These are phyloP conservation scores for Corynorhinus townsendii DNA, from an alignment of 2,113 vertebrate species.

Conservation along the genomic window DNA sequence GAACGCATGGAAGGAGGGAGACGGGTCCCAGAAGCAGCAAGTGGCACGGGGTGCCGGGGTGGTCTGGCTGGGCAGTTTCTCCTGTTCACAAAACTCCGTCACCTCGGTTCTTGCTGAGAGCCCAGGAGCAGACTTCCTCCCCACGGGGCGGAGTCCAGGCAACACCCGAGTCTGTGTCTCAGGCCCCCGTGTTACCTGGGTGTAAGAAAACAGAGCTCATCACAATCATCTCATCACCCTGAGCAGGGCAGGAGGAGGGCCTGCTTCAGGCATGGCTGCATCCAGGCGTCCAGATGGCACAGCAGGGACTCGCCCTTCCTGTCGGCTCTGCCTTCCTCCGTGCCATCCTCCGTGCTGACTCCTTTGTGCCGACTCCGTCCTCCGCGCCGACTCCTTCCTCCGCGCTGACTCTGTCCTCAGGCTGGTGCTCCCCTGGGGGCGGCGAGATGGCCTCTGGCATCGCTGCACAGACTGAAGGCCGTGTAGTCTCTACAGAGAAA, in stretches of 20 bases:
- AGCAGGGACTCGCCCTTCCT: background rate
- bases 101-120: background rate
- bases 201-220: background rate
- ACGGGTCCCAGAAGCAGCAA: background rate
- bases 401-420: background rate
- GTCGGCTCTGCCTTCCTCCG: background rate
- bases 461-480: background rate
- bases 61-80: background rate
- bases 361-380: no score
- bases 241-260: background rate
- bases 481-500: background rate
- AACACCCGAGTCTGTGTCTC: background rate
- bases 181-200: background rate
- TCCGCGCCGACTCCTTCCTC: no score
- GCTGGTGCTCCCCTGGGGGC: background rate
- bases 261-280: background rate
- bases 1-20: background rate
- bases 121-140: background rate
- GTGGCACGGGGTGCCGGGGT: fast-evolving
- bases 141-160: background rate
- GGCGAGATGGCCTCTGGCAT: background rate
- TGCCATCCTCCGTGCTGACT: no score
- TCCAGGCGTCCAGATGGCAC: background rate
- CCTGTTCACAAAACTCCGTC: background rate
- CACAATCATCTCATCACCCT: background rate